Evolutionary conservation across 2,113 vertebrate species (phyloP).

Genomic region (Dasypus novemcinctus): DNA sequence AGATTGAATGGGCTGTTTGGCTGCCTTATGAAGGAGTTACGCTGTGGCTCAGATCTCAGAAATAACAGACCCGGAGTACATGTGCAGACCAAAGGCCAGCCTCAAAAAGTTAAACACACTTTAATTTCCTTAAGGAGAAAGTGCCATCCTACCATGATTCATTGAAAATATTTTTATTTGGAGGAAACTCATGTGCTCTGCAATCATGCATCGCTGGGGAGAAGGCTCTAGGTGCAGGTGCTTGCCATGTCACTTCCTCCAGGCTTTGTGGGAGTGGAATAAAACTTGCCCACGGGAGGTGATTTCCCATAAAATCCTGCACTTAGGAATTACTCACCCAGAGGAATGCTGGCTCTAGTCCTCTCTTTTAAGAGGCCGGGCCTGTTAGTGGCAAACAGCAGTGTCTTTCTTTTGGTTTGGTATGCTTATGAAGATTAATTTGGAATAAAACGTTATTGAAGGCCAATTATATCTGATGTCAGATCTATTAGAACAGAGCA

Average conservation of each 20-base stretch:
- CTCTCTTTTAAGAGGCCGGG: neutral
- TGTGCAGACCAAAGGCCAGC: neutral
- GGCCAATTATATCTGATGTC: conserved; percentile 67
- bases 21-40: neutral
- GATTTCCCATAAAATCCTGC: neutral
- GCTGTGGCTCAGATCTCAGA: neutral
- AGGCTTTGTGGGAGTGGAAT: neutral
- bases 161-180: neutral
- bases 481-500: conserved; percentile 68
- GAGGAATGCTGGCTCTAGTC: neutral
- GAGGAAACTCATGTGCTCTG: neutral
- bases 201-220: neutral
- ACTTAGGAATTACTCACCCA: neutral
- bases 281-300: neutral
- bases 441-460: conserved; percentile 71
- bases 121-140: conserved; percentile 35
- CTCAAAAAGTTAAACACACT: neutral
- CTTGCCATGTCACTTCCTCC: neutral
- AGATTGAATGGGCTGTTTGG: neutral
- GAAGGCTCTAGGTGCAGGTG: neutral
- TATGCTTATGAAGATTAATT: conserved; percentile 69
- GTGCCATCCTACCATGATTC: neutral
- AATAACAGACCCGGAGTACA: neutral
- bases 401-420: conserved; percentile 58
- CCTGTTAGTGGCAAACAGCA: neutral